Conservation (phyloP, 2,797 vertebrate species). For the Rhodeus uyekii region DNA sequence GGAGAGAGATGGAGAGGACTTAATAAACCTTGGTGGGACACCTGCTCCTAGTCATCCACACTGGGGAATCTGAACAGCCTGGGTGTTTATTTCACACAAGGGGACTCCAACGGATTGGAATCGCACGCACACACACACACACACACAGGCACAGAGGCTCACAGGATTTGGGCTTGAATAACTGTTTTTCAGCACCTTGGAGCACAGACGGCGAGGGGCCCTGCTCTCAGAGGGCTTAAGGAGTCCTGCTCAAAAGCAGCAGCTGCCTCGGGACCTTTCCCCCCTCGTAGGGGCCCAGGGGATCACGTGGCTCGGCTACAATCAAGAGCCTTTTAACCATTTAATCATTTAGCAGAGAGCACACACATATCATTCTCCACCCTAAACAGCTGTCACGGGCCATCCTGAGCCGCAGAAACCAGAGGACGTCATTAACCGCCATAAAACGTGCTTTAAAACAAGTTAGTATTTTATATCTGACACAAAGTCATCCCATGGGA, state of each 20-base stretch:
- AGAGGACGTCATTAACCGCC: conserved; percentile 45
- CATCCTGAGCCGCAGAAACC: conserved; percentile 43
- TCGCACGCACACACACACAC: conserved; percentile 22
- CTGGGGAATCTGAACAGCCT: conserved; percentile 51
- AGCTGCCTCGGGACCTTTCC: conserved; percentile 59
- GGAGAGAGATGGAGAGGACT: conserved; percentile 51
- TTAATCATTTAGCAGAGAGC: conserved; percentile 57
- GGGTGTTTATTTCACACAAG: conserved; percentile 60
- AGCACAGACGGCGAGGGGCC: conserved; percentile 54
- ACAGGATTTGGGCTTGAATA: conserved; percentile 59
- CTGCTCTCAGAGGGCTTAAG: conserved; percentile 57
- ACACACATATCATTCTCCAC: conserved; percentile 48
- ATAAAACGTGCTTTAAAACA: conserved; percentile 45
- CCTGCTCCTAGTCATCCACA: conserved; percentile 59
- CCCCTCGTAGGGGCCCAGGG: conserved; percentile 51
- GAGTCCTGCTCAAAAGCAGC: conserved; percentile 55
- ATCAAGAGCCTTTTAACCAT: conserved; percentile 56
- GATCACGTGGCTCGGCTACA: conserved; percentile 52
- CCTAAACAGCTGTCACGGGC: conserved; percentile 52
- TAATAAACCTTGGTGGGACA: conserved; percentile 61
- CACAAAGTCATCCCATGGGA: conserved; percentile 43
- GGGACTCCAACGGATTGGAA: conserved; percentile 51
- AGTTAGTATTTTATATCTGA: conserved; percentile 36
- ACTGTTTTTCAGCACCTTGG: conserved; percentile 61
- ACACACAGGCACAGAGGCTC: conserved; percentile 22